These are phyloP conservation scores for Invenusta paracnida DNA, from an alignment of 2,888 invertebrate species.

Conservation along the genomic window DNA sequence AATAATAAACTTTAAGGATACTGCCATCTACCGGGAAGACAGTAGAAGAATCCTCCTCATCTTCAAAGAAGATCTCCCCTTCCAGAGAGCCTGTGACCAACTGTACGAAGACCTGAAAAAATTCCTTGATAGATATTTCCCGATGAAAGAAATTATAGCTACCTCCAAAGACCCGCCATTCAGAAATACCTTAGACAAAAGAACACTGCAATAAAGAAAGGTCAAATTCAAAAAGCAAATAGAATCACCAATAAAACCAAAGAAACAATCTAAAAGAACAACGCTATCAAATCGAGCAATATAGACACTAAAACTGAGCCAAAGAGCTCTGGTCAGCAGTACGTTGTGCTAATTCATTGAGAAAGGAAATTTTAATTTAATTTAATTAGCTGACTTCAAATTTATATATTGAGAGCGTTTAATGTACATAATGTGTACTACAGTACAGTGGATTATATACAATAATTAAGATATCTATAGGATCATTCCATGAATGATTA, in stretches of 20 bases:
- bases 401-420: no score
- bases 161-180: constrained; percentile 18
- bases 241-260: background rate
- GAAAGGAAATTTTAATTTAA: no score
- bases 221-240: background rate
- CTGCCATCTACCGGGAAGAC: constrained; percentile 9
- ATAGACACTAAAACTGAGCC: no score
- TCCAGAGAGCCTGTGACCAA: constrained; percentile 5
- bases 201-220: background rate
- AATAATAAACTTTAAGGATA: background rate
- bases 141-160: constrained; percentile 8
- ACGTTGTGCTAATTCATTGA: no score
- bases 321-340: background rate
- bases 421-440: no score
- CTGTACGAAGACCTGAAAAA: background rate
- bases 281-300: background rate
- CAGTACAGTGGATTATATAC: no score
- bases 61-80: background rate
- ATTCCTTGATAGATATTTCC: background rate
- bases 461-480: no score
- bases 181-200: background rate
- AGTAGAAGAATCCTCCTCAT: constrained; percentile 17
- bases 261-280: background rate
- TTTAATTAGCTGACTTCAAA: no score
- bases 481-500: no score